A percentile compares a stretch with the other conserved stretches of the same genome.
phyloP scores from a whole-genome alignment of 2,888 invertebrate genomes.

The Troglohyphantes excavatus region DNA sequence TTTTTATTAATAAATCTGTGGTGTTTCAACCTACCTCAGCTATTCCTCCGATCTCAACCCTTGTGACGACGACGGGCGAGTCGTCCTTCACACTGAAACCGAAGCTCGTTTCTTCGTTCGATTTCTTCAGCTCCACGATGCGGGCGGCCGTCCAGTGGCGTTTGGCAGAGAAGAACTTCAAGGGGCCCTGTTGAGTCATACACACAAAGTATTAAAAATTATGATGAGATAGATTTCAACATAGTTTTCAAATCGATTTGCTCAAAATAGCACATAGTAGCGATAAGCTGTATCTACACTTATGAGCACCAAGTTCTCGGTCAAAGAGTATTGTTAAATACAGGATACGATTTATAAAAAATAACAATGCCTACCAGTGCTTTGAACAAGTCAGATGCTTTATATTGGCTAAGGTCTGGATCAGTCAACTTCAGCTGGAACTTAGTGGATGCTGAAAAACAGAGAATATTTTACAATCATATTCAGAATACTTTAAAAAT shows the following conservation, averaged over 20 bases:
- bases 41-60: slow-evolving; percentile 93
- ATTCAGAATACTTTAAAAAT: no score
- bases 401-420: slow-evolving; percentile 93
- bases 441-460: slow-evolving; percentile 89
- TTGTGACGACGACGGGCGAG: slow-evolving; percentile 94
- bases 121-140: slow-evolving; percentile 87
- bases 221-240: no score
- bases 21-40: slow-evolving; percentile 89
- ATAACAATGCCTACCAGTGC: slow-evolving; percentile 84
- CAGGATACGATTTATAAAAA: no score
- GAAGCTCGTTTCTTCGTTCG: slow-evolving; percentile 88
- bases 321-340: no score
- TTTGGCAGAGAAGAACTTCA: slow-evolving; percentile 96
- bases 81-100: slow-evolving; percentile 97
- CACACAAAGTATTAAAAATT: no score
- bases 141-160: slow-evolving; percentile 96
- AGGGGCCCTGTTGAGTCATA: slow-evolving; percentile 87
- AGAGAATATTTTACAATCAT: not conserved
- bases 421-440: slow-evolving; percentile 92
- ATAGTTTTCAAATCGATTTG: no score
- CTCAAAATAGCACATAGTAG: no score
- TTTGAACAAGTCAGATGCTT: slow-evolving; percentile 93
- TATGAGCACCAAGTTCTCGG: no score
- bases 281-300: no score
- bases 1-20: no score